phyloP scores from a whole-genome alignment of 2,888 invertebrate genomes.

The Nomada lathburiana region DNA sequence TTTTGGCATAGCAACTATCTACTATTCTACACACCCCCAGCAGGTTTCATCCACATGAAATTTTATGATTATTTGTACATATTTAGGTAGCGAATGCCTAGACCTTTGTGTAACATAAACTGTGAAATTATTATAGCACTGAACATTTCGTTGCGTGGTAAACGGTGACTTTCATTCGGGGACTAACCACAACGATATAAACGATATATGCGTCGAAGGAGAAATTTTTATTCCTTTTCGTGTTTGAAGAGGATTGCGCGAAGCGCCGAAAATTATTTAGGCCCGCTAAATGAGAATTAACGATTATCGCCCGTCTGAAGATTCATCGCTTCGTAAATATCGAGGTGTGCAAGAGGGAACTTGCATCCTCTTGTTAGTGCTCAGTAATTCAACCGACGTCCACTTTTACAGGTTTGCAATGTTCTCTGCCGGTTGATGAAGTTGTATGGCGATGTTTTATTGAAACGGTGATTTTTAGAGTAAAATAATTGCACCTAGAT shows the following conservation, averaged over 20 bases:
- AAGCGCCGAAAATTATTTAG: slow-evolving; percentile 13
- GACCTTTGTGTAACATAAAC: slow-evolving; percentile 6
- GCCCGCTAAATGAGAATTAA: neutral
- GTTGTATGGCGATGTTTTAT: too few relatives aligned
- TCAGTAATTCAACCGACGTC: neutral
- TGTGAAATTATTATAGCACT: slow-evolving; percentile 10
- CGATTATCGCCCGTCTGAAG: neutral
- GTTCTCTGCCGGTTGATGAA: neutral
- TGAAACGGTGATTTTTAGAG: too few relatives aligned
- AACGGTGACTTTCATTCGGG: neutral
- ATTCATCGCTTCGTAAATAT: slow-evolving; percentile 6
- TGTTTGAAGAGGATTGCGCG: neutral
- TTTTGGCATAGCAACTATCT: too few relatives aligned
- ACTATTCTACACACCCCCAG: too few relatives aligned
- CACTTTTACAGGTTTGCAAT: neutral
- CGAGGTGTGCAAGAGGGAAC: neutral
- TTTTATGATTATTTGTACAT: too few relatives aligned
- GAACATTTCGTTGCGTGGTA: neutral
- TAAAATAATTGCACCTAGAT: too few relatives aligned
- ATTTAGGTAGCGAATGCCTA: too few relatives aligned
- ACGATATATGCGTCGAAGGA: neutral
- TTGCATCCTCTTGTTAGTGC: neutral
- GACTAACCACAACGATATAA: neutral
- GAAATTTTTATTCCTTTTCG: neutral
- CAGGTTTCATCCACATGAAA: too few relatives aligned